These are phyloP conservation scores for Axis porcinus DNA, from an alignment of 2,113 vertebrate species.

Conservation along the genomic window DNA sequence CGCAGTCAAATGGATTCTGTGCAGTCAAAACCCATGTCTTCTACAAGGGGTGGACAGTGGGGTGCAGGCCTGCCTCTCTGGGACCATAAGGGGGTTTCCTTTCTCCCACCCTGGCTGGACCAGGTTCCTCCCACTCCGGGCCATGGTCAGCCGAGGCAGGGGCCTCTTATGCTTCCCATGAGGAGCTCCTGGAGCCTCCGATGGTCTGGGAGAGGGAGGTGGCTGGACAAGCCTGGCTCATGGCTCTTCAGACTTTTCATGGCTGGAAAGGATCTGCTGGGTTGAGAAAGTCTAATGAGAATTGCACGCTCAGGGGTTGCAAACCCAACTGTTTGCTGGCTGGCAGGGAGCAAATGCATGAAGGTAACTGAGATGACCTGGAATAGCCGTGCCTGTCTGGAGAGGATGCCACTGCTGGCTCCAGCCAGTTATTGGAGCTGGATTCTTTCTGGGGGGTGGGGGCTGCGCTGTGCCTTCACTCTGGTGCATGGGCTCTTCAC, in stretches of 20 bases:
- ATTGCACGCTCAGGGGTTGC: background rate
- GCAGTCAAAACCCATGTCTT: background rate
- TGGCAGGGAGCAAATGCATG: background rate
- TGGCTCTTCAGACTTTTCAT: background rate
- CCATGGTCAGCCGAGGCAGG: background rate
- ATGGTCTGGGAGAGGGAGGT: background rate
- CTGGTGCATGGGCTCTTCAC: background rate
- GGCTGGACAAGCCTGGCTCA: background rate
- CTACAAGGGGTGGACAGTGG: background rate
- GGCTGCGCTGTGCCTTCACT: background rate
- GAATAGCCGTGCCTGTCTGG: background rate
- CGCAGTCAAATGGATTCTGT: background rate
- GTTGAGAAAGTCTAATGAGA: background rate
- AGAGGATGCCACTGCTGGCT: background rate
- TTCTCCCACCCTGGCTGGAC: background rate
- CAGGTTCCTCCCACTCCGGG: background rate
- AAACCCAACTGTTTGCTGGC: background rate
- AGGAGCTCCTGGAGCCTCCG: background rate
- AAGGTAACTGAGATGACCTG: background rate
- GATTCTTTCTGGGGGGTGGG: background rate
- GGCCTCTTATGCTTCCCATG: background rate
- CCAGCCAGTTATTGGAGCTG: background rate
- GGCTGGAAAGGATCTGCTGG: background rate
- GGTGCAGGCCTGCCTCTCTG: background rate
- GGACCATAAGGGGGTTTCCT: background rate